A percentile compares a stretch with the other conserved stretches of the same genome.
Evolutionary conservation across 2,888 invertebrate genomes (phyloP).

Genomic region (Caradrina clavipalpis): DNA sequence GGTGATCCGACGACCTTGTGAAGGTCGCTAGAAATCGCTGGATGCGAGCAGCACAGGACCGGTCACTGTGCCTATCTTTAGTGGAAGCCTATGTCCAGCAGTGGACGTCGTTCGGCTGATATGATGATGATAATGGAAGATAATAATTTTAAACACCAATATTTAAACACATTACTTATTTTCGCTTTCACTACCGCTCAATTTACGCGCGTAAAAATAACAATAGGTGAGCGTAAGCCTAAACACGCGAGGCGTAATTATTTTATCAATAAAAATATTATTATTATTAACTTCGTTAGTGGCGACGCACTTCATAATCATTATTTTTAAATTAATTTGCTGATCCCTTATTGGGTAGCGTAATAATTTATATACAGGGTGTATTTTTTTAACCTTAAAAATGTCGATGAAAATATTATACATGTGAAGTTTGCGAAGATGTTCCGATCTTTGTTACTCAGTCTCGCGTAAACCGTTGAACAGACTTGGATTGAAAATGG

Average conservation of each 20-base stretch:
- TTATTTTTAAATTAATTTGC: constrained; percentile 23
- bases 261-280: constrained; percentile 13
- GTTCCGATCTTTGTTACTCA: too few relatives aligned
- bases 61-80: too few relatives aligned
- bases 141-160: constrained; percentile 7
- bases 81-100: too few relatives aligned
- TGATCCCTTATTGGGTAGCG: neutral
- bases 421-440: too few relatives aligned
- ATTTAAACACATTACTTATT: constrained; percentile 4
- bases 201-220: constrained; percentile 30
- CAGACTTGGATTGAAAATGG: too few relatives aligned
- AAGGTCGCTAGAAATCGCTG: too few relatives aligned
- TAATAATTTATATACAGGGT: constrained; percentile 1
- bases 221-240: neutral
- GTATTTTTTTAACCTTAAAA: constrained; percentile 4
- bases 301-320: constrained; percentile 27
- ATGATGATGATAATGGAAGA: too few relatives aligned
- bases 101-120: too few relatives aligned
- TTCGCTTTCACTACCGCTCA: neutral
- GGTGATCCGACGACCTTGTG: too few relatives aligned
- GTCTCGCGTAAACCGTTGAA: too few relatives aligned
- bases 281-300: constrained; percentile 29
- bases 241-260: neutral
- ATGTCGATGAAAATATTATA: too few relatives aligned
- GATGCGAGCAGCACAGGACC: too few relatives aligned